These are phyloP conservation scores for Dilophus febrilis DNA, from an alignment of 2,888 invertebrate genomes.

Conservation along the genomic window DNA sequence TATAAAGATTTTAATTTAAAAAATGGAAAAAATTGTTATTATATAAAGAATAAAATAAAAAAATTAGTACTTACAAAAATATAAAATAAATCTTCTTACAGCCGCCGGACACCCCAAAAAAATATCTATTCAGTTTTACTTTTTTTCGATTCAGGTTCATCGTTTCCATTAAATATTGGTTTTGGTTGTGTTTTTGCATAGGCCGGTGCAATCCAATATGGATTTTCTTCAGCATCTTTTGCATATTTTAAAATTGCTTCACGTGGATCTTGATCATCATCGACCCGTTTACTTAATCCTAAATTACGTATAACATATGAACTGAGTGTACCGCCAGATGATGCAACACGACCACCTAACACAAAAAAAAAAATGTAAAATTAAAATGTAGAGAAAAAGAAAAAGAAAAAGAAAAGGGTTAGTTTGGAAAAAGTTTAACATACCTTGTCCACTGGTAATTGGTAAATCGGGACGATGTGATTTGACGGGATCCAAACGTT, in stretches of 20 bases:
- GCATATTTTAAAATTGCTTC: slow-evolving; percentile 90
- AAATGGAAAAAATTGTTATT: no score
- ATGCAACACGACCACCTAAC: slow-evolving; percentile 75
- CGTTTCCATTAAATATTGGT: slow-evolving; percentile 51
- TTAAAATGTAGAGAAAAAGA: no score
- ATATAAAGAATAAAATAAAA: no score
- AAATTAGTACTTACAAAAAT: no score
- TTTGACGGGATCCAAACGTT: slow-evolving; percentile 70
- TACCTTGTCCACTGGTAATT: slow-evolving; percentile 60
- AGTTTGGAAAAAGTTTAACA: not conserved
- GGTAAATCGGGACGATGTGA: slow-evolving; percentile 70
- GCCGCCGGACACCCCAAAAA: no score
- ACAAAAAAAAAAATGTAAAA: not conserved
- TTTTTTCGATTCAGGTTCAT: slow-evolving; percentile 26
- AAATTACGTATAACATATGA: slow-evolving; percentile 92
- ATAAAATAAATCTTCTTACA: no score
- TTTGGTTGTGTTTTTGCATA: slow-evolving; percentile 79
- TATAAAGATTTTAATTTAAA: no score
- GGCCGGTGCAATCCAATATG: slow-evolving; percentile 90
- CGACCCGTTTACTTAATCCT: slow-evolving; percentile 78
- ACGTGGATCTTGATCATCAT: slow-evolving; percentile 90
- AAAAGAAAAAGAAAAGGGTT: not conserved
- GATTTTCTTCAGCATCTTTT: slow-evolving; percentile 88
- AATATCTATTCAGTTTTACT: slow-evolving; percentile 16
- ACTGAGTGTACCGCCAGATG: slow-evolving; percentile 87